Evolutionary conservation across 2,113 vertebrate genomes (phyloP).

Genomic region (Alexandromys fortis): DNA sequence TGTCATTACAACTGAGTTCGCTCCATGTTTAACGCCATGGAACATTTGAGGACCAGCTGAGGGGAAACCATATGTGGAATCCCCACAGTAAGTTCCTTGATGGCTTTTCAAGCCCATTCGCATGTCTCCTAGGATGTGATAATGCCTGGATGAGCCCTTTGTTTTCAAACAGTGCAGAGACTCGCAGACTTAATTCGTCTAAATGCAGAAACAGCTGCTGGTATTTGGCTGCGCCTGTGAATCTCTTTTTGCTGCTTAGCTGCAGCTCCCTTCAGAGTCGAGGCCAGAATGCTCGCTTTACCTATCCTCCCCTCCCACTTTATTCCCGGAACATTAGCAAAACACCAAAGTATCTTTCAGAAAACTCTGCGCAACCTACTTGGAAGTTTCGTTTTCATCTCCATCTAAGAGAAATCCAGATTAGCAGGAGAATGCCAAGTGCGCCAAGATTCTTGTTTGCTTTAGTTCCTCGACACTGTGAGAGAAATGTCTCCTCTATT

Average conservation of each 20-base stretch:
- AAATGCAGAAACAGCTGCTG: background rate
- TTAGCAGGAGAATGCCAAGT: background rate
- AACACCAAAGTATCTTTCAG: conserved; percentile 26
- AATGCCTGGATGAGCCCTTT: background rate
- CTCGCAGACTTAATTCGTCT: background rate
- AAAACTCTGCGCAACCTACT: background rate
- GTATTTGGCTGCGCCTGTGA: conserved; percentile 23
- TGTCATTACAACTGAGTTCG: conserved; percentile 7
- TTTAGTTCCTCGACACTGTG: background rate
- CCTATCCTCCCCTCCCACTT: background rate
- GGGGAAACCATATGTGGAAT: background rate
- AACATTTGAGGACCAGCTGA: background rate
- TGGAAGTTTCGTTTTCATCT: conserved; percentile 11
- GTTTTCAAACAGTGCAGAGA: conserved; percentile 44
- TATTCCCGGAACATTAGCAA: background rate
- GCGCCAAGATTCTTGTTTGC: background rate
- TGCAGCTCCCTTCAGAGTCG: conserved; percentile 65
- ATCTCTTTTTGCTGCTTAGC: conserved; percentile 13
- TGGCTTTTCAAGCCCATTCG: background rate
- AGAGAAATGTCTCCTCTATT: background rate
- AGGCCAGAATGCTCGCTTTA: conserved; percentile 26
- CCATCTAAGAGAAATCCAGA: background rate
- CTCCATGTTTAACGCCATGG: conserved; percentile 16
- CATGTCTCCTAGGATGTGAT: background rate
- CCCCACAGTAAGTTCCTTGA: no score